Evolutionary conservation across 2,113 vertebrate genomes (phyloP).

Genomic region (Pagrus major): DNA sequence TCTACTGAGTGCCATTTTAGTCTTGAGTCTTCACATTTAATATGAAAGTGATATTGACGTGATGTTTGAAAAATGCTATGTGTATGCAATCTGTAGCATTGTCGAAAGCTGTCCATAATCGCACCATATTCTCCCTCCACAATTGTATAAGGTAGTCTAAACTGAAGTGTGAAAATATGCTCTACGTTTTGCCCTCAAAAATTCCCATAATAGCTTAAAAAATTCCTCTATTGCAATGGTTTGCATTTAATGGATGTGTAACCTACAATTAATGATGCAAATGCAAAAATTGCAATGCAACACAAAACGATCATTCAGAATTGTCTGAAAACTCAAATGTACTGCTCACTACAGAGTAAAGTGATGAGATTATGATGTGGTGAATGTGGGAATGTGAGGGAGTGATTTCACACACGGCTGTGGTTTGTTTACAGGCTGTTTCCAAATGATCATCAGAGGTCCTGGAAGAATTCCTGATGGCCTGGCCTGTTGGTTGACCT

Average conservation of each 20-base stretch:
- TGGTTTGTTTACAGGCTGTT: slow-evolving; percentile 8
- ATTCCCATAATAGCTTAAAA: background rate
- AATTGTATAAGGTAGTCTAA: too few relatives aligned
- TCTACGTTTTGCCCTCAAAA: background rate
- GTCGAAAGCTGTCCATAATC: background rate
- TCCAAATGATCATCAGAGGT: background rate
- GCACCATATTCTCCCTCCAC: too few relatives aligned
- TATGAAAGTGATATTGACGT: background rate
- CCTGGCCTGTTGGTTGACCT: slow-evolving; percentile 9
- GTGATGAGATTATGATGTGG: background rate
- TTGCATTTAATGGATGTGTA: too few relatives aligned
- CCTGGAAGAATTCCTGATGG: background rate
- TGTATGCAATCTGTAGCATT: background rate
- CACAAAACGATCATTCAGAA: background rate
- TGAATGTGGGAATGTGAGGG: background rate
- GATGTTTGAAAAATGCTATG: background rate
- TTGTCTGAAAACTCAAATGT: background rate
- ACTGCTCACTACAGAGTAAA: background rate
- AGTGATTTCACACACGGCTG: background rate
- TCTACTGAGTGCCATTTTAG: too few relatives aligned
- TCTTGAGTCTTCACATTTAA: background rate
- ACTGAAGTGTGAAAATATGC: too few relatives aligned
- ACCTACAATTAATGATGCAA: background rate
- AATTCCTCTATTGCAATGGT: background rate
- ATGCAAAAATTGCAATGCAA: too few relatives aligned